A percentile compares a stretch with the other conserved stretches of the same genome.
phyloP scores from a whole-genome alignment of 2,797 vertebrate species.

The Threskiornis aethiopicus region DNA sequence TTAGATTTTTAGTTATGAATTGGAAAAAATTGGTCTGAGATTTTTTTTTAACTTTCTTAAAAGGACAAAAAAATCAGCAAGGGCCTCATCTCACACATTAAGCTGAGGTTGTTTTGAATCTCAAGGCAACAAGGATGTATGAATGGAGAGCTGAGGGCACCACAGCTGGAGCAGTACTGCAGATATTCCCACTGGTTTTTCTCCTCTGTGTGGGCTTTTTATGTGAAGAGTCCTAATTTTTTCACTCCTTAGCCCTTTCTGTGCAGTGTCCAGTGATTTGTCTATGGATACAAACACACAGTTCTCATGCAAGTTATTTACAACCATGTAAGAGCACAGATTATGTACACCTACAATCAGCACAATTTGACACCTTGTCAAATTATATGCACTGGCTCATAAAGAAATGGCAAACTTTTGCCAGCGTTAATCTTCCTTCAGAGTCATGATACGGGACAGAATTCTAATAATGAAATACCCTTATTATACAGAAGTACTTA shows the following conservation, averaged over 20 bases:
- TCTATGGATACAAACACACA: neutral
- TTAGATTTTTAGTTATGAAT: neutral
- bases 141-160: neutral
- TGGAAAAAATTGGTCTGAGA: neutral
- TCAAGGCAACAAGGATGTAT: neutral
- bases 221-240: neutral
- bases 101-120: neutral
- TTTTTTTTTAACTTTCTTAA: neutral
- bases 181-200: neutral
- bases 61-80: neutral
- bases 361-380: neutral
- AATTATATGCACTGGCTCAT: neutral
- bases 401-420: neutral
- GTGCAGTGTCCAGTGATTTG: neutral
- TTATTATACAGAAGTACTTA: constrained; percentile 79
- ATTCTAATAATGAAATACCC: neutral
- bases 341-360: neutral
- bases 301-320: neutral
- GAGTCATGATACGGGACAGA: neutral
- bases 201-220: neutral
- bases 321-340: neutral
- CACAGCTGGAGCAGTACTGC: neutral
- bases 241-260: neutral
- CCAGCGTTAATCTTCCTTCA: neutral
- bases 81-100: neutral